These are phyloP conservation scores for Balearica regulorum DNA, from an alignment of 2,797 vertebrate genomes.

Conservation along the genomic window DNA sequence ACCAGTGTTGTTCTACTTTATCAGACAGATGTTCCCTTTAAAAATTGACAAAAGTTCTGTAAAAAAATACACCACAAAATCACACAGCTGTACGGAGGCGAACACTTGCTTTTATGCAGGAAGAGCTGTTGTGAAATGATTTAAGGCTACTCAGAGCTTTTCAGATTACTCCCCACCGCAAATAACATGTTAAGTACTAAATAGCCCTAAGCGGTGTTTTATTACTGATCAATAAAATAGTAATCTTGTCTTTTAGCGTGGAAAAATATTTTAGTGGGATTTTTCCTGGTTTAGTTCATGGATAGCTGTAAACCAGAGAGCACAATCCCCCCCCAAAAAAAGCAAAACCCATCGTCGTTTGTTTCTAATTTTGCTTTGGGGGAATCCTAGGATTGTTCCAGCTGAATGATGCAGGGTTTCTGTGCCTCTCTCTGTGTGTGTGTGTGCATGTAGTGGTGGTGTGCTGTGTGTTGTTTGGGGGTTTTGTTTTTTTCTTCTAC, in stretches of 20 bases:
- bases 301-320: not conserved
- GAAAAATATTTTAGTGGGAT: slow-evolving; percentile 43
- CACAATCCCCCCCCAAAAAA: not conserved
- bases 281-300: slow-evolving; percentile 15
- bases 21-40: slow-evolving; percentile 76
- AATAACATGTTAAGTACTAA: slow-evolving; percentile 62
- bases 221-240: slow-evolving; percentile 63
- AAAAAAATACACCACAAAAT: slow-evolving; percentile 17
- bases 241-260: slow-evolving; percentile 24
- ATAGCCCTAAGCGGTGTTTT: slow-evolving; percentile 48
- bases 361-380: slow-evolving; percentile 44
- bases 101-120: slow-evolving; percentile 59
- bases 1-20: slow-evolving; percentile 64
- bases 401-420: slow-evolving; percentile 15
- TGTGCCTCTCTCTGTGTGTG: not conserved
- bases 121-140: slow-evolving; percentile 66
- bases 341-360: not conserved
- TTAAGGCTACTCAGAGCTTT: slow-evolving; percentile 61
- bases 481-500: not conserved
- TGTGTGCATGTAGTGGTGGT: not conserved
- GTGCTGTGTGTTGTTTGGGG: not conserved
- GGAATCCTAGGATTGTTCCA: slow-evolving; percentile 33
- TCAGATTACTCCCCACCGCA: slow-evolving; percentile 52
- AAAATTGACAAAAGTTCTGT: slow-evolving; percentile 75
- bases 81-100: slow-evolving; percentile 70